phyloP scores from a whole-genome alignment of 2,113 vertebrate genomes.

The Montifringilla adamsi region DNA sequence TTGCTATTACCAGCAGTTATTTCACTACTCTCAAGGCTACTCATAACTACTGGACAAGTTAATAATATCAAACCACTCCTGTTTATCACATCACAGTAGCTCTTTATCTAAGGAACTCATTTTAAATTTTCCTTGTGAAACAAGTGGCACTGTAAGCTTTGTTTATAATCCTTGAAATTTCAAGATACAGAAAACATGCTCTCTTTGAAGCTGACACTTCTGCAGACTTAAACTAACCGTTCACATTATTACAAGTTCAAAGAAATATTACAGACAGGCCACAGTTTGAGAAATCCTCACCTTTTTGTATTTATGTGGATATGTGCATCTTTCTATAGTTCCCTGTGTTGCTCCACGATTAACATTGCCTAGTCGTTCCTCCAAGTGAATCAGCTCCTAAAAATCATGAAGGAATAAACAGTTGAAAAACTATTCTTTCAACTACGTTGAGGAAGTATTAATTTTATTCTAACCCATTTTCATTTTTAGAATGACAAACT shows the following conservation, averaged over 20 bases:
- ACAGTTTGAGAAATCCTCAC: conserved; percentile 71
- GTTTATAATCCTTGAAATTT: neutral
- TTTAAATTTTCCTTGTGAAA: neutral
- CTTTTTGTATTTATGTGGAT: conserved; percentile 99
- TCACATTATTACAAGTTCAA: neutral
- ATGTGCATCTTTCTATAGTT: conserved; percentile 99
- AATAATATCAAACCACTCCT: neutral
- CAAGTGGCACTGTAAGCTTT: neutral
- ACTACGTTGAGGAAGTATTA: neutral
- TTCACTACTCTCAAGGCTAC: neutral
- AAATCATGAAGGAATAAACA: conserved; percentile 43
- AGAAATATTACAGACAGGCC: neutral
- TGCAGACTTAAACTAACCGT: neutral
- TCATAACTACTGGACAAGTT: neutral
- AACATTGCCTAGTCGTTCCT: conserved; percentile 96
- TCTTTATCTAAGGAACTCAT: neutral
- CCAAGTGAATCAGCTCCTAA: conserved; percentile 96
- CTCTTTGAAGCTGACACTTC: neutral
- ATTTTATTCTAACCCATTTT: neutral
- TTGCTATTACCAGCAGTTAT: neutral
- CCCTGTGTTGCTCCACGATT: conserved; percentile 98
- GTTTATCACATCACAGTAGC: neutral
- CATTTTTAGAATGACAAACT: neutral
- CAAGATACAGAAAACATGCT: neutral
- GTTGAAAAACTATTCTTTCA: conserved; percentile 2